phyloP scores from a whole-genome alignment of 2,888 invertebrate species.

The Gymnosoma rotundatum region DNA sequence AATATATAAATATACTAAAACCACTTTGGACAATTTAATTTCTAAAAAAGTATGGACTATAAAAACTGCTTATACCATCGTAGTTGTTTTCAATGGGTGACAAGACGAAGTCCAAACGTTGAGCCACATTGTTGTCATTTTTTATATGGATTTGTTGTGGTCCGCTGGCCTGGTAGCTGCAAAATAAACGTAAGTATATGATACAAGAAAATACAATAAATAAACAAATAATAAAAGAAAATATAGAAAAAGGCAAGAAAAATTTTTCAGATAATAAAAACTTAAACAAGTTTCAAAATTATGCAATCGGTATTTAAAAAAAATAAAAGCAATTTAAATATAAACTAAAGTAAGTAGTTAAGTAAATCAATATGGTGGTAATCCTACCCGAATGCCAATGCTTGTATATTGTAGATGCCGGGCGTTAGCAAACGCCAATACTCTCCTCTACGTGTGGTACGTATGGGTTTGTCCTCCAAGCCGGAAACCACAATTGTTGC shows the following conservation, averaged over 20 bases:
- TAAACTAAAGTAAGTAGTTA: constrained; percentile 15
- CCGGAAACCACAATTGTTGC: constrained; percentile 90
- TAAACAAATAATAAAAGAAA: constrained; percentile 38
- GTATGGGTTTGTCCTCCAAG: constrained; percentile 89
- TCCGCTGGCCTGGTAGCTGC: constrained; percentile 84
- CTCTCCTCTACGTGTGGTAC: constrained; percentile 91
- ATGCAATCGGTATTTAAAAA: constrained; percentile 22
- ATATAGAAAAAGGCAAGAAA: constrained; percentile 41
- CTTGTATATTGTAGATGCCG: constrained; percentile 91
- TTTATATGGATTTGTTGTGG: constrained; percentile 80
- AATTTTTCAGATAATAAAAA: constrained; percentile 11
- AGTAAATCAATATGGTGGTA: constrained; percentile 26
- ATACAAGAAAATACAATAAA: constrained; percentile 4
- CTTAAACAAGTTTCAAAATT: constrained; percentile 53
- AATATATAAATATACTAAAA: constrained; percentile 65
- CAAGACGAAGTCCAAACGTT: constrained; percentile 80
- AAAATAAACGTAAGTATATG: constrained; percentile 71
- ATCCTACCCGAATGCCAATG: constrained; percentile 87
- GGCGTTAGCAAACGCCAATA: constrained; percentile 97
- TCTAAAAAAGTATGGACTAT: constrained; percentile 80
- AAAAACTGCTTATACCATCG: constrained; percentile 82
- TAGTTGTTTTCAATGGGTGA: constrained; percentile 79
- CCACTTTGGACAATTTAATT: constrained; percentile 74
- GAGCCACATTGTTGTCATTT: constrained; percentile 78
- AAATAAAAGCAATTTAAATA: constrained; percentile 21